Base-by-base conservation (phyloP, 2,113 vertebrate species). In the Hydrochoerus hydrochaeris region DNA sequence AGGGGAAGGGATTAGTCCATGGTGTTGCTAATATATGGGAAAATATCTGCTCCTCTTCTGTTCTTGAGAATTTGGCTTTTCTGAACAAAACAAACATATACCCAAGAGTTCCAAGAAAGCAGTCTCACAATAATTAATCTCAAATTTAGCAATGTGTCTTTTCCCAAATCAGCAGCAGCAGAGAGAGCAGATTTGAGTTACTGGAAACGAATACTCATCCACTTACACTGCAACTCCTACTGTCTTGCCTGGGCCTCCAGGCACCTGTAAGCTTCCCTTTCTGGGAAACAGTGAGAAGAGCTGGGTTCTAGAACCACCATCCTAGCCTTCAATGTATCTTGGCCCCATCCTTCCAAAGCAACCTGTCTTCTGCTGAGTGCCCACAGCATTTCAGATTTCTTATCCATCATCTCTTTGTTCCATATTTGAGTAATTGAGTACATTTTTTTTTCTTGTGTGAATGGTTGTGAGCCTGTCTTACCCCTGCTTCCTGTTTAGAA, bases 1-100 rank as follows among this genome's bases (percentile, higher is more conserved):
- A 65, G 91, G 93, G 57, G 44, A 93, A 87, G 10, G 73, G 86
- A 97, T 93, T 91, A 94, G 46, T 52, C 0, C 73, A 7, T 57
- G 67, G 75, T 77, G 49, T 69, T 96, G 93, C 78, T 84, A 32
- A 57, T 52, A 84, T 52, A 35, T 91, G 81, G 62, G 67, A 52
- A 84, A 93, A 69, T 63, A 91, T 14, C 26, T 95, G 46, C 73
- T 28, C 92, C 58, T 60, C 71, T 94, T 73, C 52, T 63, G 16
- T 75, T 87, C 38, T 91, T 38, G n/a, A 46, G 11, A 93, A 91
- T 91, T 85, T 93, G 60, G 57, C 67, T 83, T 93, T 93, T 78
- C 46, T 78, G 80, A 57, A 81, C 22, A 58, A 58, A 78, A 94
- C 14, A 35, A 86, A 19, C 38, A 22, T 77, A 28, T 10, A 96